phyloP scores from a whole-genome alignment of 2,113 vertebrate genomes.

The Chinchilla lanigera region DNA sequence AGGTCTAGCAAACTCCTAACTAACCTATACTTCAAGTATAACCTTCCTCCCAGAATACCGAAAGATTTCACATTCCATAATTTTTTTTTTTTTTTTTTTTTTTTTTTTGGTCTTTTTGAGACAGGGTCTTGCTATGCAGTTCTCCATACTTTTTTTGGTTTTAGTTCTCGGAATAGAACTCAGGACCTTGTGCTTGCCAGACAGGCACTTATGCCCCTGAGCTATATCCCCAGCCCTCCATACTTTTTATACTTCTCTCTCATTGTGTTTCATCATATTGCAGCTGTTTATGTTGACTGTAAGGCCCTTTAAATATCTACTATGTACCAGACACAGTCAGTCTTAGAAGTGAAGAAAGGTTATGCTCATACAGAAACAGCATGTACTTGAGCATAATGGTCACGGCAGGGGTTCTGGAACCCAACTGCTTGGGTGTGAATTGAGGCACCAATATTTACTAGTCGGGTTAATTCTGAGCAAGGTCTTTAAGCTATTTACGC shows the following conservation, averaged over 20 bases:
- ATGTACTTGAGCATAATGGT: background rate
- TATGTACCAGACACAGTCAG: background rate
- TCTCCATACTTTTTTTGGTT: too few relatives aligned
- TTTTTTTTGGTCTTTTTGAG: too few relatives aligned
- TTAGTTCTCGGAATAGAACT: too few relatives aligned
- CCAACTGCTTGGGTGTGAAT: background rate
- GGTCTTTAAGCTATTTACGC: background rate
- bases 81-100: too few relatives aligned
- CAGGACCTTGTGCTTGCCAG: too few relatives aligned
- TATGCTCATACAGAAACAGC: background rate
- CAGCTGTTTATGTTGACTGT: background rate
- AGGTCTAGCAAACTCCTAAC: constrained; percentile 30
- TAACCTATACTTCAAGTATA: background rate
- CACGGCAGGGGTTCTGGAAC: background rate
- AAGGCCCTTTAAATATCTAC: background rate
- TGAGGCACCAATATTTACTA: background rate
- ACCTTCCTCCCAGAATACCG: background rate
- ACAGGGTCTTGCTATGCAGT: too few relatives aligned
- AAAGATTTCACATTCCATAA: background rate
- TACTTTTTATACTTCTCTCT: background rate
- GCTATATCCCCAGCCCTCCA: background rate
- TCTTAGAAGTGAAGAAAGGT: background rate
- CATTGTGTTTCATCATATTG: background rate
- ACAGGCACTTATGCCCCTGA: too few relatives aligned
- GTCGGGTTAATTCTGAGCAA: background rate